Conservation (phyloP, 2,888 invertebrate genomes). For the Therioaphis trifolii region DNA sequence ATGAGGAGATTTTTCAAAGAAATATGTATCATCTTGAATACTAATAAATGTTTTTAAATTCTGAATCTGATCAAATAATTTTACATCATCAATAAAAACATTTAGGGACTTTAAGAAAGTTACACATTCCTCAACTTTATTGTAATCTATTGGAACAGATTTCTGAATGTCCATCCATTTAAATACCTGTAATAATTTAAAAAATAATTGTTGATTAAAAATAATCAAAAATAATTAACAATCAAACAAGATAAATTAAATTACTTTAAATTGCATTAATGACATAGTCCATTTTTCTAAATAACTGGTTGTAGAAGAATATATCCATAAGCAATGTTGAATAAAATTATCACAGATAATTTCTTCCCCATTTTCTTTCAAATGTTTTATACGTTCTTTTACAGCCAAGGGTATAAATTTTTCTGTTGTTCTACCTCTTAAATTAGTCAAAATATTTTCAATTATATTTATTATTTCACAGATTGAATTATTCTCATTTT, state of each 20-base stretch:
- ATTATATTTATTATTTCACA: constrained; percentile 33
- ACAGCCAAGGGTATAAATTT: neutral
- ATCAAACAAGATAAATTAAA: constrained; percentile 5
- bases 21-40: constrained; percentile 5
- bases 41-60: constrained; percentile 15
- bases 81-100: neutral
- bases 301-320: neutral
- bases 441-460: constrained; percentile 2
- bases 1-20: constrained; percentile 1
- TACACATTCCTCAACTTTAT: constrained; percentile 10
- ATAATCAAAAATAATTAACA: constrained; percentile 5
- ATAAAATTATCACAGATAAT: constrained; percentile 19
- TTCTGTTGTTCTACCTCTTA: neutral
- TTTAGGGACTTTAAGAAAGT: constrained; percentile 24
- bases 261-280: constrained; percentile 17
- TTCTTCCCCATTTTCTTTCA: constrained; percentile 5
- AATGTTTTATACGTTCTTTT: neutral
- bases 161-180: constrained; percentile 20
- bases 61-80: constrained; percentile 19
- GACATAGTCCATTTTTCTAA: constrained; percentile 16
- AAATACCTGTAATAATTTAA: constrained; percentile 18
- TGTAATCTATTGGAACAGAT: constrained; percentile 12
- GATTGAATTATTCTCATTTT: constrained; percentile 16
- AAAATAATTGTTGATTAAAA: constrained; percentile 20
- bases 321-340: neutral